Conservation (phyloP, 2,797 vertebrate genomes). For the Poecilia picta region DNA sequence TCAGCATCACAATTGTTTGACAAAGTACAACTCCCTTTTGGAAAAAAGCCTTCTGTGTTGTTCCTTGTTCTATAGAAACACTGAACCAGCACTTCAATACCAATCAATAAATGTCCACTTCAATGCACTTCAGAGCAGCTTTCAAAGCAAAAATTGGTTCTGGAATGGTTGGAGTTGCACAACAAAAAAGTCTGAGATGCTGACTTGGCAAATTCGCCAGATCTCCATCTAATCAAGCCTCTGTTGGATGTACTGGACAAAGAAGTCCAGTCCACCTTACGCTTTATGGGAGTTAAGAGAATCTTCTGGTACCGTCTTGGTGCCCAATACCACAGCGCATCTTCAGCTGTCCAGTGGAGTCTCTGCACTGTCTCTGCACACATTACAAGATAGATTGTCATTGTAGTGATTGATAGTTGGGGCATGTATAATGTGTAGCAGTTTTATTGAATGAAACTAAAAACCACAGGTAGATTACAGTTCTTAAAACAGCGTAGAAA, state of each 20-base stretch:
- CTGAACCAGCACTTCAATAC: background rate
- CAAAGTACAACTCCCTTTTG: background rate
- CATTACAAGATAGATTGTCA: background rate
- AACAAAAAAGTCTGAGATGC: background rate
- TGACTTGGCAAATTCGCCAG: background rate
- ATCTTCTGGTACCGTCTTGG: background rate
- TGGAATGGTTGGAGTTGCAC: background rate
- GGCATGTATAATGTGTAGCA: background rate
- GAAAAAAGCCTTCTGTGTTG: background rate
- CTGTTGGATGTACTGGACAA: background rate
- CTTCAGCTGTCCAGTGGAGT: background rate
- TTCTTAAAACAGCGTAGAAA: background rate
- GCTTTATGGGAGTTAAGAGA: background rate
- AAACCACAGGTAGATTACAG: background rate
- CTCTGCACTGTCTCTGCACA: background rate
- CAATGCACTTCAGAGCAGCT: background rate
- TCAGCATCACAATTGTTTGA: background rate
- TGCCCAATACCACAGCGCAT: background rate
- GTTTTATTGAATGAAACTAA: background rate
- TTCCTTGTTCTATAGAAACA: background rate
- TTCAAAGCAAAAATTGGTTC: background rate
- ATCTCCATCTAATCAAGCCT: background rate
- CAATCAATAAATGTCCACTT: too few relatives aligned
- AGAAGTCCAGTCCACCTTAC: background rate
- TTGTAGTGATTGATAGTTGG: background rate